Base-by-base conservation (phyloP, 35 echinoderm and acorn worm species). In the Heliocidaris tuberculata region DNA sequence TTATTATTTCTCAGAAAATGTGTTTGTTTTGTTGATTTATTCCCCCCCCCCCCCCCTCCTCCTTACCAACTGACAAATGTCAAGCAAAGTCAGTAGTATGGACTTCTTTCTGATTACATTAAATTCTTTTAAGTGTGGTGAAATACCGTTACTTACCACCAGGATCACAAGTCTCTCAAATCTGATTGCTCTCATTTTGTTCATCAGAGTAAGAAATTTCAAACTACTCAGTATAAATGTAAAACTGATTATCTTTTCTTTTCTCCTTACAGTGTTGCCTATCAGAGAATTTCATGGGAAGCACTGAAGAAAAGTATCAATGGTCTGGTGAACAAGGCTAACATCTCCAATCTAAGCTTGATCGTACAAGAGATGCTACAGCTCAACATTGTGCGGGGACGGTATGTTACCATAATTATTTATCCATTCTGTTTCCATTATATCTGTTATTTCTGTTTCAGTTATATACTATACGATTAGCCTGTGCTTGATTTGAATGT, bases 221-320 rank as follows among this genome's bases (percentile, higher is more conserved):
- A 3, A 52, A 52, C 50, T 12, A 52, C 8, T 12, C 50, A 52
- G 8, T 12, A 10, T 52, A n/a, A 11, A 56, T 56, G 52, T 56
- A 9, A 56, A 56, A 56, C 52, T 56, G 52, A 56, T 56, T 56
- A 85, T 86, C 31, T 30, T 32, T 24, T 85, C 31, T n/a, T 32
- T 52, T 91, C 50, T 60, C 17, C 59, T 54, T 35, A 35, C 96
- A 99, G 98, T 93, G 86, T 91, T 48, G 98, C 96, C 21, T 99
- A 99, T 89, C 98, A 99, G 90, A 94, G 98, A 35, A 97, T 99
- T 11, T 94, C 97, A 47, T 99, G 98, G 98, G 98, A 99, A 93
- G 98, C 98, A 2, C 49, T 99, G 35, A 99, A 99, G 96, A 99
- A 99, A 95, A 99, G 98, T 61, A 99, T 99, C 65, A 99, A 99